Evolutionary conservation across 2,888 invertebrate genomes (phyloP), one percentile per base, ranked within the genome.

Genomic region (Caenorhabditis macrosperma): DNA sequence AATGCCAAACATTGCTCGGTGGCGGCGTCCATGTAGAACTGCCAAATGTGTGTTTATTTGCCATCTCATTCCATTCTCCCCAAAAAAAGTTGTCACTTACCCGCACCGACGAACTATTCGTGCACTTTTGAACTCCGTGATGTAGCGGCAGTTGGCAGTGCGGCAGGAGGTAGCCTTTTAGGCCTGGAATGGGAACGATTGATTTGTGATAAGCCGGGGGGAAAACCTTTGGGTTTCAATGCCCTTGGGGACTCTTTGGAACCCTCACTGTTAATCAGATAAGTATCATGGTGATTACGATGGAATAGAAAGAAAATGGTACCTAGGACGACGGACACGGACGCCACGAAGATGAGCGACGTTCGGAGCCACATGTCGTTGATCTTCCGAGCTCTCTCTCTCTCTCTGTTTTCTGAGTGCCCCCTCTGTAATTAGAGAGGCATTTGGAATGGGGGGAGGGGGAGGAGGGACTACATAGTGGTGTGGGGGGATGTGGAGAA

Each of bases 91-190:
- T n/a, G 22, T 67, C n/a, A 26, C 66, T 28, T 26, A 75, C 74
- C 28, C 74, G 33, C 24, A 75, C 28, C 9, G 74, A 75, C 17
- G 74, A 66, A 24, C 30, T 75, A 20, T 75, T 75, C 54, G 64
- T 54, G 60, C 74, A 75, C 55, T 75, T 52, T 60, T 75, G 74
- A 59, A 75, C 74, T 60, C 74, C 74, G 60, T 66, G 60, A 17
- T 75, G 74, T 24, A 75, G 46, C 10, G 74, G 66, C n/a, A 38
- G 66, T 60, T 75, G 64, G 52, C 74, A 75, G 22, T 50, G 12
- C 9, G 63, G 57, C 4, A 63, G 57, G 2, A 72, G 28, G 24
- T 46, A 50, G 1, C 50, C 41, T 48, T 64, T 72, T 7, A 38
- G 20, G n/a, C 57, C 72, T 72, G 63, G 35, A 72, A 38, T 5